Conservation (phyloP, 2,797 vertebrate genomes). For the Sebastes nivosus region DNA sequence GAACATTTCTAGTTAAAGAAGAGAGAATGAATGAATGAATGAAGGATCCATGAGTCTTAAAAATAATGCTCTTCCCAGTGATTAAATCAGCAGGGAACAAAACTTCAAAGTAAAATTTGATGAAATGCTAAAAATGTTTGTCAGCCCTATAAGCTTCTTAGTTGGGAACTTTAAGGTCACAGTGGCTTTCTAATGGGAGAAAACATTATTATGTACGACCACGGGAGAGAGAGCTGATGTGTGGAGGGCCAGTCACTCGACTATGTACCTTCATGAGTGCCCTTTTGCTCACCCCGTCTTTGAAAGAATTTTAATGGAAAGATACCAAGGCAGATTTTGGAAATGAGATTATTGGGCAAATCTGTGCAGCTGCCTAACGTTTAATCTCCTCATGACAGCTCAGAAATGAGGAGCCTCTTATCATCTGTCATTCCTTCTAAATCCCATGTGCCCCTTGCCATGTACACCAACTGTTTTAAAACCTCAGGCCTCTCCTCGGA, state of each 20-base stretch:
- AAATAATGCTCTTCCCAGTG: slow-evolving; percentile 38
- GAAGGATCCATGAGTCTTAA: slow-evolving; percentile 42
- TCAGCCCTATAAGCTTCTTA: slow-evolving; percentile 71
- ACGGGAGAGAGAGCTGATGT: slow-evolving; percentile 33
- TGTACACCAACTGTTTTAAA: slow-evolving; percentile 45
- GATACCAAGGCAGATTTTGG: slow-evolving; percentile 66
- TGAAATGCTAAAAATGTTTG: slow-evolving; percentile 68
- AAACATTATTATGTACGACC: slow-evolving; percentile 50
- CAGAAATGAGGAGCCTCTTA: slow-evolving; percentile 65
- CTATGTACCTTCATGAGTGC: slow-evolving; percentile 37
- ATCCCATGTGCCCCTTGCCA: slow-evolving; percentile 52
- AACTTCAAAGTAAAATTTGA: slow-evolving; percentile 72
- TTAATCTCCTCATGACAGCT: slow-evolving; percentile 70
- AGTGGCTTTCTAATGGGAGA: slow-evolving; percentile 53
- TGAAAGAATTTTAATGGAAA: slow-evolving; percentile 71
- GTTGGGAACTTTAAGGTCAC: slow-evolving; percentile 63
- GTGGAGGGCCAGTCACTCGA: slow-evolving; percentile 30
- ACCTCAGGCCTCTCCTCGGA: slow-evolving; percentile 28
- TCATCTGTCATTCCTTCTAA: slow-evolving; percentile 66
- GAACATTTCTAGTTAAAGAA: slow-evolving; percentile 13
- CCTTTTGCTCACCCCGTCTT: slow-evolving; percentile 52
- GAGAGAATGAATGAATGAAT: slow-evolving; percentile 20
- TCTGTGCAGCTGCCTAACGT: slow-evolving; percentile 56
- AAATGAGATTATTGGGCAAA: slow-evolving; percentile 65
- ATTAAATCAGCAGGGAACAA: slow-evolving; percentile 50